Percentiles rank a stretch among this genome's conserved stretches.
Conservation (phyloP, 2,888 invertebrate species). For the Hemaris fuciformis region DNA sequence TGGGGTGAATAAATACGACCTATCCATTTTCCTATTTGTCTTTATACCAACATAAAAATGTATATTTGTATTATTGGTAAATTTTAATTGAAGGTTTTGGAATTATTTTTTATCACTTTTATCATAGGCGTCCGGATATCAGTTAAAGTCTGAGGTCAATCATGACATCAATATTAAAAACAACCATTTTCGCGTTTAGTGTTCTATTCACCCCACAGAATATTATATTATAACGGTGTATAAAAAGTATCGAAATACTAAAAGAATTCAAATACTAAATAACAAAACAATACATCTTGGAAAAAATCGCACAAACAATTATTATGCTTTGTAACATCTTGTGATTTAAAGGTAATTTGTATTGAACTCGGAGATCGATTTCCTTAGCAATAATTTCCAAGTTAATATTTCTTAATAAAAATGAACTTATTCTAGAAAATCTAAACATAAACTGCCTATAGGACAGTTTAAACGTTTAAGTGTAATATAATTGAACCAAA, state of each 20-base stretch:
- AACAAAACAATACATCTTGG: too few relatives aligned
- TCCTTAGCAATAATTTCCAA: background rate
- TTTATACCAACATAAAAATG: background rate
- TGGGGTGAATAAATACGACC: background rate
- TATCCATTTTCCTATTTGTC: background rate
- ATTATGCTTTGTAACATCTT: background rate
- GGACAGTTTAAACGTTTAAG: background rate
- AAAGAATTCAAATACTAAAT: too few relatives aligned
- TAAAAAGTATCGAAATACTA: too few relatives aligned
- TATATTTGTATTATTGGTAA: too few relatives aligned
- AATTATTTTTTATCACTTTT: too few relatives aligned
- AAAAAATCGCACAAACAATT: background rate
- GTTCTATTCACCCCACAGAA: too few relatives aligned
- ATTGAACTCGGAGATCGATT: background rate
- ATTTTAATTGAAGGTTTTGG: too few relatives aligned
- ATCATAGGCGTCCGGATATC: too few relatives aligned
- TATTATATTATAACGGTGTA: too few relatives aligned
- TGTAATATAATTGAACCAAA: background rate
- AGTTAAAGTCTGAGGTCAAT: too few relatives aligned
- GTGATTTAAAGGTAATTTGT: background rate
- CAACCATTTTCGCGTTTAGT: too few relatives aligned
- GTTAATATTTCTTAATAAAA: background rate
- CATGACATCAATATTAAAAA: too few relatives aligned
- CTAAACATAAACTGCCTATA: background rate
- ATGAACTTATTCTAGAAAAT: background rate